A percentile compares a stretch with the other conserved stretches of the same genome.
These are phyloP conservation scores for Orcinus orca DNA, from an alignment of 2,113 vertebrate species.

Conservation along the genomic window DNA sequence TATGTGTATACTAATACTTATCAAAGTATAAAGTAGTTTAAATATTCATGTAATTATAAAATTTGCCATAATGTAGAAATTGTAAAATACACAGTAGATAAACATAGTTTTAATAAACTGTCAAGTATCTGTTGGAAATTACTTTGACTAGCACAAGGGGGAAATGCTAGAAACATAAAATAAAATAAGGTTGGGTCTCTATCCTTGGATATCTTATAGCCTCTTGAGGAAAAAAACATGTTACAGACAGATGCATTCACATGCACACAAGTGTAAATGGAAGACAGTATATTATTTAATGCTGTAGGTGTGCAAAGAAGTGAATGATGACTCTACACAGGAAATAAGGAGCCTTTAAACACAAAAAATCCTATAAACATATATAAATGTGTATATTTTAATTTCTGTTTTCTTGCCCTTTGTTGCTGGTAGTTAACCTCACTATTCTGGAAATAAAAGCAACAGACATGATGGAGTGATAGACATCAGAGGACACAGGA, in stretches of 20 bases:
- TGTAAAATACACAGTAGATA: background rate
- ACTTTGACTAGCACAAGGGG: background rate
- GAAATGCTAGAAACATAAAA: background rate
- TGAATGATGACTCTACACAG: background rate
- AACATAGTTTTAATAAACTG: background rate
- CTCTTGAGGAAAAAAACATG: background rate
- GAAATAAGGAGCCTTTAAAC: background rate
- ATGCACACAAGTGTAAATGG: background rate
- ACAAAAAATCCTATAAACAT: background rate
- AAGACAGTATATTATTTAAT: background rate
- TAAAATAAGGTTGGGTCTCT: background rate
- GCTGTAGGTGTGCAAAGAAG: background rate
- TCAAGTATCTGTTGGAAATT: background rate
- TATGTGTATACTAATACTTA: background rate
- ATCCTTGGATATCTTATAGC: background rate
- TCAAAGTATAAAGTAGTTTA: background rate
- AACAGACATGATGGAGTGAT: background rate
- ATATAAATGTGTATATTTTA: background rate
- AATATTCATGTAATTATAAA: background rate
- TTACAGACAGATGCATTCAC: background rate
- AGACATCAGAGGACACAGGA: background rate
- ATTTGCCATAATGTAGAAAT: background rate
- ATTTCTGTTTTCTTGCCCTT: background rate
- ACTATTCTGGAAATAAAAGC: background rate
- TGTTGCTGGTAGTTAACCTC: background rate